A percentile compares a stretch with the other conserved stretches of the same genome.
These are phyloP conservation scores for Echiichthys vipera DNA, from an alignment of 2,797 vertebrate genomes.

Conservation along the genomic window DNA sequence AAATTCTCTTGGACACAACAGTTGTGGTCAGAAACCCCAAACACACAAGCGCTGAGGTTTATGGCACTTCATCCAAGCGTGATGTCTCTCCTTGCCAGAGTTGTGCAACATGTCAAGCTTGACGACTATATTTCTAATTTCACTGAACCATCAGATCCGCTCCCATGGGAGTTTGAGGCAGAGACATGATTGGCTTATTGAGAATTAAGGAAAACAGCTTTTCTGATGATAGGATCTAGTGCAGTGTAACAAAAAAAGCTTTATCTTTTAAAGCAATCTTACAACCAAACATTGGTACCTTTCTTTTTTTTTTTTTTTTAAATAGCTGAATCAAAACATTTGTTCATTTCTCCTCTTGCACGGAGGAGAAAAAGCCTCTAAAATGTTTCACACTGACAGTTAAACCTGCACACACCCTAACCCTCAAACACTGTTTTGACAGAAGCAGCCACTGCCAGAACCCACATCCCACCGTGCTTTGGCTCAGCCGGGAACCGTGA, in stretches of 20 bases:
- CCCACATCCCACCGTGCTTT: slow-evolving; percentile 59
- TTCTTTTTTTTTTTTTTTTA: neutral
- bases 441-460: slow-evolving; percentile 34
- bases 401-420: slow-evolving; percentile 32
- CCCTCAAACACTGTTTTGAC: slow-evolving; percentile 39
- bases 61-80: neutral
- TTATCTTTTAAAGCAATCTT: slow-evolving; percentile 15
- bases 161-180: slow-evolving; percentile 16
- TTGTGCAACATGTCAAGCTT: slow-evolving; percentile 14
- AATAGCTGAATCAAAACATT: slow-evolving; percentile 17
- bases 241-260: slow-evolving; percentile 4
- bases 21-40: neutral
- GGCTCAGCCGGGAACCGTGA: slow-evolving; percentile 36
- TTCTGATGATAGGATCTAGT: slow-evolving; percentile 14
- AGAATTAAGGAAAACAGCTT: slow-evolving; percentile 1
- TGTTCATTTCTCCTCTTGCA: neutral
- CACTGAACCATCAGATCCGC: slow-evolving; percentile 66
- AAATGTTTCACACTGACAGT: slow-evolving; percentile 6
- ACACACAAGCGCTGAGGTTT: slow-evolving; percentile 22
- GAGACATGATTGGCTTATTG: neutral
- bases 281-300: neutral
- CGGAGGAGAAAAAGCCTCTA: neutral
- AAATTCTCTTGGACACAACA: slow-evolving; percentile 5
- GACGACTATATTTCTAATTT: slow-evolving; percentile 28
- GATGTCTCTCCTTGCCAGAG: neutral